Percentiles rank a stretch among this genome's conserved stretches.
These are phyloP conservation scores for Cinclus mexicanus DNA, from an alignment of 2,113 vertebrate genomes.

Conservation along the genomic window DNA sequence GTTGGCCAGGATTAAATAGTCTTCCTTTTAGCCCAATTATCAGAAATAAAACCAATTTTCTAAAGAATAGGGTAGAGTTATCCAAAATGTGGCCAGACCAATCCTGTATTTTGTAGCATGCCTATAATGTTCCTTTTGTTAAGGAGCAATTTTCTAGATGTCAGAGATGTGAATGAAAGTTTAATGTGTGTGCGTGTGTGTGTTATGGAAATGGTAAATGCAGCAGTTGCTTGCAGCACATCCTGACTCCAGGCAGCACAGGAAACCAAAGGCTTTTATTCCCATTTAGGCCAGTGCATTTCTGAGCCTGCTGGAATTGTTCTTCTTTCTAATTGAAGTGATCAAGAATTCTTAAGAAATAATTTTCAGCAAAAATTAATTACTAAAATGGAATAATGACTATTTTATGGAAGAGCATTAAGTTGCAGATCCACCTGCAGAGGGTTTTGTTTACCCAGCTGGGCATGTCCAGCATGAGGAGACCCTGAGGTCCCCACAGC, in stretches of 20 bases:
- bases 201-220: not conserved
- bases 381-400: not conserved
- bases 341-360: not conserved
- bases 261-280: not conserved
- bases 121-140: not conserved
- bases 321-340: not conserved
- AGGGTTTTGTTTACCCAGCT: not conserved
- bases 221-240: not conserved
- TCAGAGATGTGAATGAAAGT: not conserved
- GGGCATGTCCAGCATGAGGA: fast-evolving
- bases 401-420: not conserved
- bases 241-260: not conserved
- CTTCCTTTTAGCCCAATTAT: conserved; percentile 39
- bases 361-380: not conserved
- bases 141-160: not conserved
- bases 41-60: conserved; percentile 55
- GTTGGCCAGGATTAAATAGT: conserved; percentile 38
- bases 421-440: not conserved
- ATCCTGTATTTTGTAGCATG: not conserved
- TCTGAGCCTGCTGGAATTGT: not conserved
- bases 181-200: not conserved
- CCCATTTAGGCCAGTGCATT: not conserved
- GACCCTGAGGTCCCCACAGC: not conserved
- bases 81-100: not conserved
- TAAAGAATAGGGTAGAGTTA: conserved; percentile 22